These are phyloP conservation scores for Setophaga kirtlandii DNA, from an alignment of 2,113 vertebrate species.

Conservation along the genomic window DNA sequence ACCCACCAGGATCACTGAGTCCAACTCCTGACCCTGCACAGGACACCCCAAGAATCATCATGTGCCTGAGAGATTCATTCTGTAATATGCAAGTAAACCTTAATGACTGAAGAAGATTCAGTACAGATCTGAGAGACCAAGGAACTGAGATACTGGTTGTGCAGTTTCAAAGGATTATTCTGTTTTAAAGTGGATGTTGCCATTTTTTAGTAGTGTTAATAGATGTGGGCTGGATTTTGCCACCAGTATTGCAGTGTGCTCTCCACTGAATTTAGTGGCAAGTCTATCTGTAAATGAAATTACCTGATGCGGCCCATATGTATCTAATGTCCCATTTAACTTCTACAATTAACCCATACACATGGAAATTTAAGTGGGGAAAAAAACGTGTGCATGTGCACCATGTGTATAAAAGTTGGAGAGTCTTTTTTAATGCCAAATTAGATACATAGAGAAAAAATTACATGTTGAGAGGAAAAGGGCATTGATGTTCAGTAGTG, in stretches of 20 bases:
- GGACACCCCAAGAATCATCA: background rate
- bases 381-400: slow-evolving; percentile 34
- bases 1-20: background rate
- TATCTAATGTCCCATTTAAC: background rate
- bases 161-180: slow-evolving; percentile 49
- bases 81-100: slow-evolving; percentile 71
- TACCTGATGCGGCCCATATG: background rate
- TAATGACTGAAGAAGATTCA: slow-evolving; percentile 71
- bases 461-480: slow-evolving; percentile 63
- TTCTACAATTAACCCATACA: slow-evolving; percentile 30
- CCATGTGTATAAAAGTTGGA: background rate
- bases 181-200: slow-evolving; percentile 39
- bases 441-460: slow-evolving; percentile 44
- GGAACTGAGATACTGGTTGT: slow-evolving; percentile 47
- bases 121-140: slow-evolving; percentile 69
- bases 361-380: slow-evolving; percentile 47
- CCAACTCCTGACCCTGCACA: background rate
- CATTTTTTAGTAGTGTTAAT: slow-evolving; percentile 12
- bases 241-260: background rate
- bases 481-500: slow-evolving; percentile 39
- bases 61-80: slow-evolving; percentile 65
- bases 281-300: background rate
- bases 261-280: background rate
- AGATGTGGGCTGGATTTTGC: slow-evolving; percentile 15
- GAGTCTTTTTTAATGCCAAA: background rate